Conservation (phyloP, 1,140 invertebrate genomes). For the Platyscapa corneri region DNA sequence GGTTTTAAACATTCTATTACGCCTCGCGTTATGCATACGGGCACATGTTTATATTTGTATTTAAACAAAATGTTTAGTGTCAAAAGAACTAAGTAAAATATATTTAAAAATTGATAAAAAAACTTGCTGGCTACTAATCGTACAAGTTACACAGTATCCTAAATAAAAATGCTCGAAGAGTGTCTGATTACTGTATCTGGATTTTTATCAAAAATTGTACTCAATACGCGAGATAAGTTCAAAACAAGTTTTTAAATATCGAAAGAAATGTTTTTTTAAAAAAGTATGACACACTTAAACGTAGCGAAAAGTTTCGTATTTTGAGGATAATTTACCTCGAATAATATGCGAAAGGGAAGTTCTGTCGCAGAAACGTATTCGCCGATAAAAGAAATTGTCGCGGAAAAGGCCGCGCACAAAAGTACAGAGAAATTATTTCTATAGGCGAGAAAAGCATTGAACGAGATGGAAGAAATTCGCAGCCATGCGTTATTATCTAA, state of each 20-base stretch:
- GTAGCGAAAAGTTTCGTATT: not conserved
- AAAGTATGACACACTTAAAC: not conserved
- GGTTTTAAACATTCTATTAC: no score
- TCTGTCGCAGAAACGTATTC: not conserved
- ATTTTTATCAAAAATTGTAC: not conserved
- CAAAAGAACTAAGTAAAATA: no score
- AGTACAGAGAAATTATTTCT: not conserved
- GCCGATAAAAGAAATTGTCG: not conserved
- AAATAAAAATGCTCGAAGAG: no score
- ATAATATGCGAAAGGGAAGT: not conserved
- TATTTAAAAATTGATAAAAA: no score
- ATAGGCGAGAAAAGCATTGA: not conserved
- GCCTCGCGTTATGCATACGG: no score
- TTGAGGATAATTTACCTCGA: not conserved
- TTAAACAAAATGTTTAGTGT: no score
- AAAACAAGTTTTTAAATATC: not conserved
- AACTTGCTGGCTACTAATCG: no score
- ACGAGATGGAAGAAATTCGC: not conserved
- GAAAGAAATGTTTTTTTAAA: not conserved
- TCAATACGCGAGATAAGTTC: not conserved
- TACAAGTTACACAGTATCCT: no score
- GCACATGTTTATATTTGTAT: no score
- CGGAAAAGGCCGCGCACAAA: not conserved
- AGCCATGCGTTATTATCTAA: slow-evolving; percentile 4
- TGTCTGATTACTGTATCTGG: not conserved